These are phyloP conservation scores for Congeria kusceri DNA, from an alignment of 2,888 invertebrate genomes.

Conservation along the genomic window DNA sequence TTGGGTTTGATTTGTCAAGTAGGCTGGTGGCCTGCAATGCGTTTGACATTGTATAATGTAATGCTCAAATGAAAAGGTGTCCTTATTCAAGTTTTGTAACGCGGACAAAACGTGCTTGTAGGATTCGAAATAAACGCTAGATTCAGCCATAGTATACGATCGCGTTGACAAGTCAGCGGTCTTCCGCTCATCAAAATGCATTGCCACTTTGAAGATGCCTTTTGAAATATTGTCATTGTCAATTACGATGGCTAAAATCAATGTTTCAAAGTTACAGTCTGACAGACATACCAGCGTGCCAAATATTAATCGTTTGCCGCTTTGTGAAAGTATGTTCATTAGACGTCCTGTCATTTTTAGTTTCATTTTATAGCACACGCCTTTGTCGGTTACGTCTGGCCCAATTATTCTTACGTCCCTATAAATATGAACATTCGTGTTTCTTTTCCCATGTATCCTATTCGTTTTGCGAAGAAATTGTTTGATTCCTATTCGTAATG, in stretches of 20 bases:
- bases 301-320: constrained; percentile 89
- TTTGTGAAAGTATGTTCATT: constrained; percentile 84
- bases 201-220: constrained; percentile 71
- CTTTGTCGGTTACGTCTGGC: constrained; percentile 45
- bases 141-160: constrained; percentile 90
- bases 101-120: constrained; percentile 91
- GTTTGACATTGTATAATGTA: constrained; percentile 70
- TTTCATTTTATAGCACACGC: constrained; percentile 46
- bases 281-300: constrained; percentile 92
- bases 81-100: constrained; percentile 87
- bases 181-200: constrained; percentile 60
- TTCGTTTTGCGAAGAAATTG: constrained; percentile 85
- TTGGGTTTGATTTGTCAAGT: constrained; percentile 51
- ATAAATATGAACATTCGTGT: constrained; percentile 61
- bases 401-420: constrained; percentile 47
- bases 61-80: constrained; percentile 72
- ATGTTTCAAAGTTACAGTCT: constrained; percentile 89
- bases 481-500: constrained; percentile 90
- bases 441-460: not conserved
- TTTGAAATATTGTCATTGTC: constrained; percentile 72
- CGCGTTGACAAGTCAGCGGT: constrained; percentile 32
- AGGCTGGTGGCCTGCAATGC: constrained; percentile 66
- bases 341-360: constrained; percentile 53
- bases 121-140: constrained; percentile 93
- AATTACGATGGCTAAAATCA: constrained; percentile 89